Evolutionary conservation across 1,140 invertebrate genomes (phyloP).

Genomic region (Propsilocerus akamusi): DNA sequence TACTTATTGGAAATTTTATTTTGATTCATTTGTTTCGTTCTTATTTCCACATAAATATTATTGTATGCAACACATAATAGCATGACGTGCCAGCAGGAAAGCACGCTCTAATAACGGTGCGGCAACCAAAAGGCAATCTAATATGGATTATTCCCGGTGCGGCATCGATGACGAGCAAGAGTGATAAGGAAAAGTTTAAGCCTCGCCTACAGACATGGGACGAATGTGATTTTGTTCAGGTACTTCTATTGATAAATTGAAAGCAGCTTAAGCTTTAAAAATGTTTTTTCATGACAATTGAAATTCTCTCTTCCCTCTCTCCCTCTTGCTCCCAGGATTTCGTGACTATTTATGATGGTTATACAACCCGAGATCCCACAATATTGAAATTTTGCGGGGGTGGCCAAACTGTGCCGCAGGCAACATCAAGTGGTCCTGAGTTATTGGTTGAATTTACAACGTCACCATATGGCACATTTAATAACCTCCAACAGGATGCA

Average conservation of each 20-base stretch:
- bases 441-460: constrained; percentile 75
- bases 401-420: constrained; percentile 63
- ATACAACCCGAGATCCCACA: constrained; percentile 70
- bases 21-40: too few relatives aligned
- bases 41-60: too few relatives aligned
- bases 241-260: constrained; percentile 15
- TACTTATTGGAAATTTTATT: background rate
- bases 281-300: background rate
- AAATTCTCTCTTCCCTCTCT: constrained; percentile 1
- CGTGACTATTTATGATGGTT: constrained; percentile 78
- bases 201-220: constrained; percentile 47
- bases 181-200: constrained; percentile 25
- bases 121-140: constrained; percentile 64
- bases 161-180: constrained; percentile 23
- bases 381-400: constrained; percentile 77
- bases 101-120: constrained; percentile 65
- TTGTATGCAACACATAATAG: too few relatives aligned
- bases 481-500: constrained; percentile 39
- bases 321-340: constrained; percentile 38
- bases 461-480: constrained; percentile 72
- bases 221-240: constrained; percentile 65
- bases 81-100: constrained; percentile 64
- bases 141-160: constrained; percentile 52
- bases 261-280: constrained; percentile 10
- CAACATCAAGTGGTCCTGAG: constrained; percentile 67